These are phyloP conservation scores for Ifrita kowaldi DNA, from an alignment of 2,113 vertebrate species.

Conservation along the genomic window DNA sequence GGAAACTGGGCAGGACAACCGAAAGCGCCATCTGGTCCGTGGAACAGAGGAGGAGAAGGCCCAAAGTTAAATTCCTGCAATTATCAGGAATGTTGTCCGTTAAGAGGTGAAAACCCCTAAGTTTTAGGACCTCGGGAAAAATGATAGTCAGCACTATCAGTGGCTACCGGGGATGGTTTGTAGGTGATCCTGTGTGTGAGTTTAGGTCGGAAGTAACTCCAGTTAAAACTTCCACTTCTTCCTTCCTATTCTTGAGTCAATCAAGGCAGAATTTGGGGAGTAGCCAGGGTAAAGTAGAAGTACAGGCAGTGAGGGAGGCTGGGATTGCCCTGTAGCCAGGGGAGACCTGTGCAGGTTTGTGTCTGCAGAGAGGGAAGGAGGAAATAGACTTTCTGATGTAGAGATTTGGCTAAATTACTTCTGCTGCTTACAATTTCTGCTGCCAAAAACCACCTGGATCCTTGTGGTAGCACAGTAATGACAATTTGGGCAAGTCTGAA, in stretches of 20 bases:
- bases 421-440: not conserved
- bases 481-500: not conserved
- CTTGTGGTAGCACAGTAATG: not conserved
- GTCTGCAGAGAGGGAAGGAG: not conserved
- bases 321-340: not conserved
- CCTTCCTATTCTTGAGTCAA: not conserved
- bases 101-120: not conserved
- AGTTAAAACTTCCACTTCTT: not conserved
- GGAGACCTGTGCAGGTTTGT: not conserved
- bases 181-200: not conserved
- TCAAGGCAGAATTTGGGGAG: not conserved
- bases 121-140: not conserved
- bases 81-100: not conserved
- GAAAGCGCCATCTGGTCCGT: fast-evolving
- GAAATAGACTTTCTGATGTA: not conserved
- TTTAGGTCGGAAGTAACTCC: not conserved
- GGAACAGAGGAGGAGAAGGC: not conserved
- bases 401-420: not conserved
- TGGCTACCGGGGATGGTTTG: fast-evolving
- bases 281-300: not conserved
- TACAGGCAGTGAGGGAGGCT: not conserved
- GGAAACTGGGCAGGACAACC: not conserved
- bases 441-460: not conserved
- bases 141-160: not conserved
- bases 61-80: not conserved